These are phyloP conservation scores for Diprion similis DNA, from an alignment of 1,140 invertebrate genomes.

Conservation along the genomic window DNA sequence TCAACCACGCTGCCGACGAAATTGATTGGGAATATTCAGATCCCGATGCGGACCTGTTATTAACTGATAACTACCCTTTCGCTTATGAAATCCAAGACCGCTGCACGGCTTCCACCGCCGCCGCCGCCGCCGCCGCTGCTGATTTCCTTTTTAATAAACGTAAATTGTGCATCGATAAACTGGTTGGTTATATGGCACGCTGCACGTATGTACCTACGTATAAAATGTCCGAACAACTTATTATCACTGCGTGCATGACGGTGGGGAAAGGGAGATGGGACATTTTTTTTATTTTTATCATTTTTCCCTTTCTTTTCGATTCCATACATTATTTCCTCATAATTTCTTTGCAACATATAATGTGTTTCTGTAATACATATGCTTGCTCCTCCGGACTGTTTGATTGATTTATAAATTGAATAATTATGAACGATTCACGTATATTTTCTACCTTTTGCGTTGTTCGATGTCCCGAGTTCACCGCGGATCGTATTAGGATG, in stretches of 20 bases:
- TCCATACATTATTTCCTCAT: no score
- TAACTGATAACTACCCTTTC: conserved; percentile 18
- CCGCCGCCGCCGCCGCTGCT: background rate
- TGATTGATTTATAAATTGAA: no score
- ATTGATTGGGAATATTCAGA: conserved; percentile 22
- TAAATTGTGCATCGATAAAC: conserved; percentile 1
- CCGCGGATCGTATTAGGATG: background rate
- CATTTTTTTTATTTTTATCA: no score
- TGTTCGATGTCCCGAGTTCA: background rate
- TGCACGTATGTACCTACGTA: background rate
- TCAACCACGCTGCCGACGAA: conserved; percentile 11
- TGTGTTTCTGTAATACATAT: no score
- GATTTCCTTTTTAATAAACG: conserved; percentile 8
- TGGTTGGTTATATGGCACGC: background rate
- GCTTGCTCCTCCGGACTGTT: no score
- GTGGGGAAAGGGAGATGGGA: no score
- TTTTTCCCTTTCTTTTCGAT: no score
- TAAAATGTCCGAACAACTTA: no score
- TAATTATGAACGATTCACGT: background rate
- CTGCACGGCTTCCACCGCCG: background rate
- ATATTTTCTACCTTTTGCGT: background rate
- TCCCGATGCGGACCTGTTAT: conserved; percentile 20
- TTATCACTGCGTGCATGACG: no score
- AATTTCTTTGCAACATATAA: no score
- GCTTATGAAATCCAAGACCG: conserved; percentile 7